Evolutionary conservation across 2,888 invertebrate species (phyloP).

Genomic region (Lasius fuliginosus): DNA sequence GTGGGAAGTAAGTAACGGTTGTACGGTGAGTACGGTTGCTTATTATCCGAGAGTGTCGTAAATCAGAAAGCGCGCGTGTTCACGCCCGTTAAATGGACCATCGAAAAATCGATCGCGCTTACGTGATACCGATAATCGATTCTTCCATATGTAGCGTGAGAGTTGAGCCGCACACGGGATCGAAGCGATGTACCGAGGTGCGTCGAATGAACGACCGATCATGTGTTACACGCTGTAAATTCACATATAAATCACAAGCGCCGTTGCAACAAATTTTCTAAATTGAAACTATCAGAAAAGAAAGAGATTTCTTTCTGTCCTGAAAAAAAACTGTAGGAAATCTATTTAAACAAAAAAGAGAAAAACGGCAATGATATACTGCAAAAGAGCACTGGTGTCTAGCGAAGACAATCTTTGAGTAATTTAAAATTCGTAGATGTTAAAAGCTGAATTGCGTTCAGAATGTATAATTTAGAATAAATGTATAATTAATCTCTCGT

Average conservation of each 20-base stretch:
- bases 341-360: not conserved
- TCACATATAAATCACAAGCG: conserved; percentile 65
- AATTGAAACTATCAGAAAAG: not conserved
- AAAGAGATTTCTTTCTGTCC: not conserved
- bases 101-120: conserved; percentile 70
- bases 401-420: not conserved
- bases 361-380: not conserved
- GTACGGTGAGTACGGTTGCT: conserved; percentile 44
- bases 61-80: conserved; percentile 68
- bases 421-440: not conserved
- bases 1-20: conserved; percentile 22
- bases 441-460: not conserved
- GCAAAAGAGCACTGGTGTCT: not conserved
- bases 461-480: not conserved
- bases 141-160: conserved; percentile 56
- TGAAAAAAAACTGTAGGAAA: not conserved
- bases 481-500: not conserved
- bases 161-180: conserved; percentile 10
- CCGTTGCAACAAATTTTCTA: conserved; percentile 12
- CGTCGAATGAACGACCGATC: conserved; percentile 43
- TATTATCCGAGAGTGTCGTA: conserved; percentile 61
- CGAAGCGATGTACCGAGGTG: not conserved
- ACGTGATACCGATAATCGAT: conserved; percentile 70
- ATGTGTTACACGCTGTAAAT: conserved; percentile 50
- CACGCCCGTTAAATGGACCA: conserved; percentile 71